Percentiles rank a stretch among this genome's conserved stretches.
These are phyloP conservation scores for Syngnathus typhle DNA, from an alignment of 2,113 vertebrate genomes.

Conservation along the genomic window DNA sequence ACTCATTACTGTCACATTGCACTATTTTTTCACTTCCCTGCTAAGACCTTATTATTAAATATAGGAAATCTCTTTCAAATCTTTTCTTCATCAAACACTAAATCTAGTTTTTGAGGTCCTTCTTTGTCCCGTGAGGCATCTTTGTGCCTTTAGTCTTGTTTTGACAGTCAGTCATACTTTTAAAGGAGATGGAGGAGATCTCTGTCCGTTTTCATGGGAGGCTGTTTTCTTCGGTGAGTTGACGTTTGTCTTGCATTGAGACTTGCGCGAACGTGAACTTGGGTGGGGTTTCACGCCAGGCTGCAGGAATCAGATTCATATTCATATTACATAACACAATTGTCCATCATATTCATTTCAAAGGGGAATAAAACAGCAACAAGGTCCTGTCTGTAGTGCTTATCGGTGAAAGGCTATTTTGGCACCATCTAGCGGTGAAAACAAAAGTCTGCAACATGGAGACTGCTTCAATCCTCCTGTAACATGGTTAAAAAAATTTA, in stretches of 20 bases:
- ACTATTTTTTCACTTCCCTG: conserved; percentile 25
- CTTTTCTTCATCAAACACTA: conserved; percentile 1
- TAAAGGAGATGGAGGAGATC: conserved; percentile 21
- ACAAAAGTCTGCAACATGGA: not conserved
- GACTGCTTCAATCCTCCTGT: too few relatives aligned
- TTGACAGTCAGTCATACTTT: conserved; percentile 19
- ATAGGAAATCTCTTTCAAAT: not conserved
- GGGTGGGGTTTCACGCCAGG: conserved; percentile 47
- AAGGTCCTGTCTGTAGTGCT: conserved; percentile 7
- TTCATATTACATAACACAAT: conserved; percentile 41
- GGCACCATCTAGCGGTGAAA: conserved; percentile 72
- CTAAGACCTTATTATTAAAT: conserved; percentile 10
- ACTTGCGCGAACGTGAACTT: conserved; percentile 46
- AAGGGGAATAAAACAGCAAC: conserved; percentile 8
- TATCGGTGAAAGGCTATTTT: conserved; percentile 49
- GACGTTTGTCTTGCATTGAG: conserved; percentile 43
- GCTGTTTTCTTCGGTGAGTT: conserved; percentile 33
- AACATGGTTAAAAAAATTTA: too few relatives aligned
- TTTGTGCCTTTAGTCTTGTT: conserved; percentile 13
- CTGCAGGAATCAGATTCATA: conserved; percentile 54
- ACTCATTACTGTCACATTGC: not conserved
- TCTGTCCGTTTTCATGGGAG: conserved; percentile 39
- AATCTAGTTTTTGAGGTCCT: conserved; percentile 1
- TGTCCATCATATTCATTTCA: conserved; percentile 34
- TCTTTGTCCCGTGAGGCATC: conserved; percentile 3